Conservation (phyloP, 2,888 invertebrate species). For the Plagiodera versicolora region DNA sequence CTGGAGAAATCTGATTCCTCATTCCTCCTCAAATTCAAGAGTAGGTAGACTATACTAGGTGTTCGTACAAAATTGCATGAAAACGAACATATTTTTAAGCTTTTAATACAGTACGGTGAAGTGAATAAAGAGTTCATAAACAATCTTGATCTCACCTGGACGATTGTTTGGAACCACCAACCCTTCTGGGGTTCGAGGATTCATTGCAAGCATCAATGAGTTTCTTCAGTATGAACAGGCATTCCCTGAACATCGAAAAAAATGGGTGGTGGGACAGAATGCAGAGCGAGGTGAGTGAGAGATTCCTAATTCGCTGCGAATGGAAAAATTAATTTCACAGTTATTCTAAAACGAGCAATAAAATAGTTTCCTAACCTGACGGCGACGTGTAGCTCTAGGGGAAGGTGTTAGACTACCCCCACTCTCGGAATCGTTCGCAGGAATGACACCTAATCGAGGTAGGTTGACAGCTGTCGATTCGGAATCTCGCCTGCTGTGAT, state of each 20-base stretch:
- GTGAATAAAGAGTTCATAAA: too few relatives aligned
- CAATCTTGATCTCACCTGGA: conserved; percentile 77
- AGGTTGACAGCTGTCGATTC: conserved; percentile 53
- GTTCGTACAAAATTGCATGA: too few relatives aligned
- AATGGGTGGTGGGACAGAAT: conserved; percentile 99
- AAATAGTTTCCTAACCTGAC: conserved; percentile 61
- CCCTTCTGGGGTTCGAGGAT: conserved; percentile 83
- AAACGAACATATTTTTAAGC: too few relatives aligned
- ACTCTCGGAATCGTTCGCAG: conserved; percentile 80
- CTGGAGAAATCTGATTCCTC: too few relatives aligned
- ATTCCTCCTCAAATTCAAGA: too few relatives aligned
- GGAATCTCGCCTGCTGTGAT: conserved; percentile 73
- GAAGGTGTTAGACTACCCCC: conserved; percentile 87
- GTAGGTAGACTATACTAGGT: too few relatives aligned
- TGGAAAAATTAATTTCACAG: conserved; percentile 30
- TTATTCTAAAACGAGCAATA: conserved; percentile 16
- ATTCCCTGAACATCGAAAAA: conserved; percentile 97
- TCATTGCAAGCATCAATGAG: conserved; percentile 98
- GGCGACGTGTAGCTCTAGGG: conserved; percentile 76
- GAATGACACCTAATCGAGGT: conserved; percentile 64
- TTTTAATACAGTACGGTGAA: too few relatives aligned
- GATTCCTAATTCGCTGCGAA: conserved; percentile 79
- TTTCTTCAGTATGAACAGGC: conserved; percentile 92
- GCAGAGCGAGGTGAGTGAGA: conserved; percentile 95
- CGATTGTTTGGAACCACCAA: conserved; percentile 84